Base-by-base conservation (phyloP, 2,797 vertebrate genomes). In the Aythya fuligula region DNA sequence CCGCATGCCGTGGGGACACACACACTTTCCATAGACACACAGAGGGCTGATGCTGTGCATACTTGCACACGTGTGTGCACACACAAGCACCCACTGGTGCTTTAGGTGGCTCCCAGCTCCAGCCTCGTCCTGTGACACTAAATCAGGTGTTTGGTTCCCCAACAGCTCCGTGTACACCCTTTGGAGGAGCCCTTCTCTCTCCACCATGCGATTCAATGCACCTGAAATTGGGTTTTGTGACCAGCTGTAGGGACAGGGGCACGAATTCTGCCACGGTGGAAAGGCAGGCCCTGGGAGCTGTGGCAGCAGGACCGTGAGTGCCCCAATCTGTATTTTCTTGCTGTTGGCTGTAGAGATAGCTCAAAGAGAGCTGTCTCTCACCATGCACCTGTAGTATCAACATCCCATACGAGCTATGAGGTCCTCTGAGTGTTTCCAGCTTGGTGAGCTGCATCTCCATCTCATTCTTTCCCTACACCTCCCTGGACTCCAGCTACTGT, bases 1-100 rank as follows among this genome's bases (percentile, higher is more conserved):
- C 47, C 43, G n/a, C 17, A 1, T 0, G 0, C 45, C 22, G 5
- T 21, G 27, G 38, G n/a, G 34, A 34, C 39, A 45, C 28, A 36
- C 9, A 27, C 41, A n/a, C 54, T 76, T 66, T 57, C 54, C 39
- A 21, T 13, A 27, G 4, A 12, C 2, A 5, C 6, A 19, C 3
- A 58, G 60, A 32, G 72, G 66, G 61, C 56, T 47, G 18, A 69
- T 36, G n/a, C 25, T 47, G 8, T 38, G 61, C 38, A 36, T 38
- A 22, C 1, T 1, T 51, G 34, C 13, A 36, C 1, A 3, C 25
- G 27, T 1, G 2, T 53, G 8, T 49, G 22, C 30, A 27, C 70
- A 47, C 11, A 14, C 9, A 16, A 64, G 62, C 57, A 25, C 27
- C 54, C 27, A 12, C 16, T 38, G 54, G 41, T 57, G 36, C 65